phyloP scores from a whole-genome alignment of 2,113 vertebrate genomes.

The Microcebus tavaratra region DNA sequence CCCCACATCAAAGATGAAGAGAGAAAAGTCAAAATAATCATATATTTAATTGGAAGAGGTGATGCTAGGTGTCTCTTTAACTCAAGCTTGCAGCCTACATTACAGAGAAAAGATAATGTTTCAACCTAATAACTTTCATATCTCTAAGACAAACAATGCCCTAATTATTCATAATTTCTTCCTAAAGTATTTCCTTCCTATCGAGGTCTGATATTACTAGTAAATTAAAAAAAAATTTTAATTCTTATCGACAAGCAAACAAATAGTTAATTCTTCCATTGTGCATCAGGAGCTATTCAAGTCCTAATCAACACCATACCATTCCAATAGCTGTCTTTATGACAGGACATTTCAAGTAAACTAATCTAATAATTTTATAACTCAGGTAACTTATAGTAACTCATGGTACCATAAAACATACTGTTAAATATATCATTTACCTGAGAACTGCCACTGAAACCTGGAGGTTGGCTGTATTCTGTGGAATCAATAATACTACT shows the following conservation, averaged over 20 bases:
- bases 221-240: not conserved
- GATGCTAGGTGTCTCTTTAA: not conserved
- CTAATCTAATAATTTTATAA: not conserved
- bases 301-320: not conserved
- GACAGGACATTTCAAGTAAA: not conserved
- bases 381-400: not conserved
- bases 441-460: constrained; percentile 94
- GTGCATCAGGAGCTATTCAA: not conserved
- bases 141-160: not conserved
- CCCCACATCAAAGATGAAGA: not conserved
- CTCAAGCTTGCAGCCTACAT: not conserved
- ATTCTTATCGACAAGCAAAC: not conserved
- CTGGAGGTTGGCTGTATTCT: constrained; percentile 95
- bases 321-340: not conserved
- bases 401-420: not conserved
- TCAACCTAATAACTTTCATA: not conserved
- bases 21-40: constrained; percentile 33
- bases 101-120: not conserved
- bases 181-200: not conserved
- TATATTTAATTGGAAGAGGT: not conserved
- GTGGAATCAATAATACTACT: constrained; percentile 96
- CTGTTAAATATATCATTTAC: constrained; percentile 80
- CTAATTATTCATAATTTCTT: not conserved
- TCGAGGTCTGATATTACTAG: not conserved
- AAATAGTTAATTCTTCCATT: not conserved